Evolutionary conservation across 2,888 invertebrate genomes (phyloP).

Genomic region (Sisyra terminalis): DNA sequence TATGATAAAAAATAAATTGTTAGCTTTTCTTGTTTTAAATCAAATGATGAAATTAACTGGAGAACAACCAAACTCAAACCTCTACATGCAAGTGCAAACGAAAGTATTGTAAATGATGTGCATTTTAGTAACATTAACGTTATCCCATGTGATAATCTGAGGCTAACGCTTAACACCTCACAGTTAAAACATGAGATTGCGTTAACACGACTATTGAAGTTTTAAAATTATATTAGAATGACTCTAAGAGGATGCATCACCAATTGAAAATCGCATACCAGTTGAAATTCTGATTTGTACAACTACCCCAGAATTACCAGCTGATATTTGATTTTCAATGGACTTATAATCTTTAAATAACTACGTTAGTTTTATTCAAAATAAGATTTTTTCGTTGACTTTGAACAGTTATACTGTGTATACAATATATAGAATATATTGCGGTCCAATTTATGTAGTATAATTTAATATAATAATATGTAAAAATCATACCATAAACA

Average conservation of each 20-base stretch:
- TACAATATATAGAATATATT: too few species aligned
- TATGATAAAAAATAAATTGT: slow-evolving; percentile 10
- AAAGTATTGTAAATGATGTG: slow-evolving; percentile 12
- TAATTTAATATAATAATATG: too few species aligned
- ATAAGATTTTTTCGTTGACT: too few species aligned
- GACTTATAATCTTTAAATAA: slow-evolving; percentile 12
- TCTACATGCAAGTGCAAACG: slow-evolving; percentile 15
- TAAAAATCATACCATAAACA: too few species aligned
- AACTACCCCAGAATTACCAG: slow-evolving; percentile 84
- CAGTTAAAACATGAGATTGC: slow-evolving; percentile 99
- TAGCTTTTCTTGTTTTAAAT: slow-evolving; percentile 10
- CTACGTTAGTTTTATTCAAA: not conserved
- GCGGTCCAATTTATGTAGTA: too few species aligned
- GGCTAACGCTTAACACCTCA: slow-evolving; percentile 50
- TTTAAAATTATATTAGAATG: slow-evolving; percentile 9
- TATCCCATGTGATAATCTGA: slow-evolving; percentile 82
- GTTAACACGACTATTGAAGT: slow-evolving; percentile 38
- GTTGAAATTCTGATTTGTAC: slow-evolving; percentile 65
- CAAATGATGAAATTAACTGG: slow-evolving; percentile 15
- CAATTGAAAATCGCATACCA: slow-evolving; percentile 50
- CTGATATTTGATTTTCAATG: slow-evolving; percentile 76
- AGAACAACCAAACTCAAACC: slow-evolving; percentile 15
- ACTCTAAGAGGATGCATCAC: slow-evolving; percentile 6
- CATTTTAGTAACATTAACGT: slow-evolving; percentile 42
- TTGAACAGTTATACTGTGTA: too few species aligned